phyloP scores from a whole-genome alignment of 2,888 invertebrate genomes.

The Ypsolopha sequella region DNA sequence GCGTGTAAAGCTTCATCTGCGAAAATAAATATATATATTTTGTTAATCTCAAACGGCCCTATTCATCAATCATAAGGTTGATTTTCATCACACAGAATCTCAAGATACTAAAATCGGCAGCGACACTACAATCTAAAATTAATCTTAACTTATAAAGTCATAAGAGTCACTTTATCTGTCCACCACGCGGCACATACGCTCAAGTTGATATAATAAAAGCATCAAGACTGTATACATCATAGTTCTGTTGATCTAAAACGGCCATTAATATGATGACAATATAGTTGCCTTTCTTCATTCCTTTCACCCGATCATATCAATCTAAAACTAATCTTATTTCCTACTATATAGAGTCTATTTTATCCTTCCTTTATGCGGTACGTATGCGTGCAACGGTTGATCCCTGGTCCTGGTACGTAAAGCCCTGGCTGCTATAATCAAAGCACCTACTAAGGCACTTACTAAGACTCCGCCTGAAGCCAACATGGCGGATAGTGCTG shows the following conservation, averaged over 20 bases:
- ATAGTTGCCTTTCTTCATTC: neutral
- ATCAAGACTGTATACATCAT: neutral
- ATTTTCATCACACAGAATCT: too few species aligned
- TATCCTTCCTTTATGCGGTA: conserved; percentile 75
- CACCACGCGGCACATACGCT: neutral
- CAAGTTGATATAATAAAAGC: neutral
- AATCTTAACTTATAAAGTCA: neutral
- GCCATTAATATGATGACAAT: too few species aligned
- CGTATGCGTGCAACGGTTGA: conserved; percentile 64
- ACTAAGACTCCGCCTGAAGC: conserved; percentile 77
- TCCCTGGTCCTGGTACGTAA: conserved; percentile 72
- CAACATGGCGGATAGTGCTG: conserved; percentile 76
- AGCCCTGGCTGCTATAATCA: conserved; percentile 82
- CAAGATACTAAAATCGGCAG: too few species aligned
- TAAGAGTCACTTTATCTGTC: neutral
- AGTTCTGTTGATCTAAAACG: too few species aligned
- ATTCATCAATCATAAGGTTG: too few species aligned
- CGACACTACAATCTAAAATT: neutral
- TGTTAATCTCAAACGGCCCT: too few species aligned
- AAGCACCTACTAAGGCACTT: conserved; percentile 78
- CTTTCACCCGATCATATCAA: neutral
- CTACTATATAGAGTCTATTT: conserved; percentile 36
- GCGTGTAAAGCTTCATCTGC: too few species aligned
- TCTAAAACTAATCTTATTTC: neutral
- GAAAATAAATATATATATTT: too few species aligned